Base-by-base conservation (phyloP, 1,140 invertebrate genomes). In the Brachionus rotundiformis region DNA sequence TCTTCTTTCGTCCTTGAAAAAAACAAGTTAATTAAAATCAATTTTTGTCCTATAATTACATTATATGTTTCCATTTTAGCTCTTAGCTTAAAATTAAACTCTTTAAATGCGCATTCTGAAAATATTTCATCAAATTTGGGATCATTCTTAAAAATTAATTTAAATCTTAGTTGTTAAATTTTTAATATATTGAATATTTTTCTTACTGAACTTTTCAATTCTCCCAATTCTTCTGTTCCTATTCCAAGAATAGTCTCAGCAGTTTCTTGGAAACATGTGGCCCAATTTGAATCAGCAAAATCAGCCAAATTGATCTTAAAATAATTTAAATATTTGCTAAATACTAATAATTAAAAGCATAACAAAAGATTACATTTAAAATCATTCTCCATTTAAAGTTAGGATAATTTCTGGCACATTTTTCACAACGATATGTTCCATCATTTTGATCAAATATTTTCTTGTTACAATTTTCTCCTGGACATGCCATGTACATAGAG, bases 351-450 rank as follows among this genome's bases (percentile, higher is more conserved):
- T 36, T 36, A 19, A 82, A 54, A 13, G 73, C 41, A 19, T 27
- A 79, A 25, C 71, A 76, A 33, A 41, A 83, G 91, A 91, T 91
- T 88, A 95, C 94, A 83, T 88, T 90, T 13, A 93, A 86, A 61
- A 98, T 90, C 82, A 97, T 87, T 59, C 95, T 90, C 88, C 94
- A 95, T 84, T 93, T 94, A 85, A 92, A 98, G 83, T 93, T 92
- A 0, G 92, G 91, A 86, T 91, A 94, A 82, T 94, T 93, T 61
- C 91, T 89, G 83, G 92, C 91, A 87, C 96, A 99, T 87, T 98
- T 98, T 86, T 98, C 96, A 87, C 97, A 99, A 82, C 94, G 90
- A 86, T 92, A 98, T 83, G 92, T 90, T 6, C 93, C 94, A 86
- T 95, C 95, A 59, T 92, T 91, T 85, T 92, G 90, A 88, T 98